Evolutionary conservation across 2,797 vertebrate species (phyloP).

Genomic region (Pantherophis vulpinus): DNA sequence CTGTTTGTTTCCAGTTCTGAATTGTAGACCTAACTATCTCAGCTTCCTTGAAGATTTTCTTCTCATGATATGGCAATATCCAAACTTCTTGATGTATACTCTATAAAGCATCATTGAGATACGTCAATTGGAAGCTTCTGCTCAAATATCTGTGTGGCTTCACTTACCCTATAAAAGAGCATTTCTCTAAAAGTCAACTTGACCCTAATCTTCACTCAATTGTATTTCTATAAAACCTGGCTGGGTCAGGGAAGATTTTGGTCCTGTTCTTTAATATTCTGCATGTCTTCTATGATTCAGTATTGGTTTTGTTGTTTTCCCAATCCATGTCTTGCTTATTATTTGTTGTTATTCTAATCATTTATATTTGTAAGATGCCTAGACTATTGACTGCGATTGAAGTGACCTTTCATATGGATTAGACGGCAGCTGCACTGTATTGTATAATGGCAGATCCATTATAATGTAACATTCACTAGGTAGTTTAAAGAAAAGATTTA

Average conservation of each 20-base stretch:
- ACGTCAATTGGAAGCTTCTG: neutral
- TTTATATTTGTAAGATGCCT: neutral
- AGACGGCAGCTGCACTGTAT: neutral
- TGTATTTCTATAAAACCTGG: neutral
- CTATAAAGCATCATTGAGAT: neutral
- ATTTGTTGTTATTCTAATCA: neutral
- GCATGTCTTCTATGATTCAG: neutral
- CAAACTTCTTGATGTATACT: neutral
- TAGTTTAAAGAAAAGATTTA: neutral
- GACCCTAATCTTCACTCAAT: neutral
- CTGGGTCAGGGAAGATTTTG: neutral
- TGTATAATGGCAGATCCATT: neutral
- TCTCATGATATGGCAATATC: neutral
- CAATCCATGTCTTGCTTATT: neutral
- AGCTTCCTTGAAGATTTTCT: neutral
- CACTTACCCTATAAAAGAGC: neutral
- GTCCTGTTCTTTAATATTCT: neutral
- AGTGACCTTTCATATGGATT: neutral
- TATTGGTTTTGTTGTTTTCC: neutral
- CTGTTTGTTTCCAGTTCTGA: neutral
- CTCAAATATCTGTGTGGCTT: neutral
- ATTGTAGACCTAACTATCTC: neutral
- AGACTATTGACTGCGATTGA: neutral
- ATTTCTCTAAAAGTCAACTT: neutral
- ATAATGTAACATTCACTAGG: neutral